A percentile compares a stretch with the other conserved stretches of the same genome.
phyloP scores from a whole-genome alignment of 2,113 vertebrate genomes.

The Muscicapa adusta region DNA sequence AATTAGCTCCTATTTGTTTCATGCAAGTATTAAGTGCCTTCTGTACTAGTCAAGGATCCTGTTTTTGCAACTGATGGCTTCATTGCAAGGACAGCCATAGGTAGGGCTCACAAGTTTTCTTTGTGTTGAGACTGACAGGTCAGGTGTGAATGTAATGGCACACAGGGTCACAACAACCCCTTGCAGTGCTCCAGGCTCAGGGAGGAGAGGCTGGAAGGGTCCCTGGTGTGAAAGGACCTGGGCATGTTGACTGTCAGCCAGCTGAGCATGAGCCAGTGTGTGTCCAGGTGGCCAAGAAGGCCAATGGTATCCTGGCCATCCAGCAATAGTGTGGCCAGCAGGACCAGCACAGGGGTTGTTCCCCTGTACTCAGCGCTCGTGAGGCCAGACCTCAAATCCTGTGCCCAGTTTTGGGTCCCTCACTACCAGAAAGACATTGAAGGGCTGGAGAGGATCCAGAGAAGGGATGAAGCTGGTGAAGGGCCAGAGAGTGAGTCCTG shows the following conservation, averaged over 20 bases:
- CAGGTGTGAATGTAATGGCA: neutral
- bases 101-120: neutral
- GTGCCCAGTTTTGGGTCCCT: neutral
- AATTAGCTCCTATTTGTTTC: neutral
- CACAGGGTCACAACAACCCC: neutral
- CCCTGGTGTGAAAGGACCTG: neutral
- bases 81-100: neutral
- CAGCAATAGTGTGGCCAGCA: neutral
- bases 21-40: neutral
- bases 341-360: neutral
- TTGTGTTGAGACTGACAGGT: neutral
- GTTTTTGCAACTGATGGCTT: neutral
- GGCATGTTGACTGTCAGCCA: neutral
- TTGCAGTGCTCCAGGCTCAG: rapidly evolving
- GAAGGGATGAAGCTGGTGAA: neutral
- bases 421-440: neutral
- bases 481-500: neutral
- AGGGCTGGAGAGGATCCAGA: neutral
- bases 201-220: neutral
- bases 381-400: neutral
- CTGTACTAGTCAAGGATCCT: neutral
- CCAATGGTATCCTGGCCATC: neutral
- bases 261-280: neutral
- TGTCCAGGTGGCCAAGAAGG: neutral
- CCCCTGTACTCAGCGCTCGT: neutral